Percentiles rank a stretch among this genome's conserved stretches.
phyloP scores from a whole-genome alignment of 35 echinoderm and acorn worm species.

The Patiria miniata region DNA sequence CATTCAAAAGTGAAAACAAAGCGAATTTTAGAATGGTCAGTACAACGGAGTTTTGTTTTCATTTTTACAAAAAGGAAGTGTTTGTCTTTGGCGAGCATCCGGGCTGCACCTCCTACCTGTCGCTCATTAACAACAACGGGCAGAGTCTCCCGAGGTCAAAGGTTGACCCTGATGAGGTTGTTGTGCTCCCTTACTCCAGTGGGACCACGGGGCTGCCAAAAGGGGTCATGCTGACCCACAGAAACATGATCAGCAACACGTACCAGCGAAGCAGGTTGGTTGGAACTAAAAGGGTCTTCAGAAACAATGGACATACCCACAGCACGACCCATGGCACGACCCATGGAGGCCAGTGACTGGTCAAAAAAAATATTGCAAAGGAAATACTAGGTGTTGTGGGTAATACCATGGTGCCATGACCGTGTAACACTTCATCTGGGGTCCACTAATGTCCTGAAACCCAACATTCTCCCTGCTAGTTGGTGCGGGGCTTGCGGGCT shows the following conservation, averaged over 20 bases:
- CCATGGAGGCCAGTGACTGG: too few species aligned
- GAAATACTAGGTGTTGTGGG: too few species aligned
- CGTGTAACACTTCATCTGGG: too few species aligned
- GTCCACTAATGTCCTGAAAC: too few species aligned
- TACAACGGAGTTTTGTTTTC: too few species aligned
- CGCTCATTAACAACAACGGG: constrained; percentile 47
- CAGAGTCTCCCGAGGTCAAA: constrained; percentile 19
- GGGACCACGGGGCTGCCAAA: constrained; percentile 72
- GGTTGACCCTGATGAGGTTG: constrained; percentile 36
- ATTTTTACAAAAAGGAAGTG: constrained; percentile 36
- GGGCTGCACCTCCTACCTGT: constrained; percentile 47
- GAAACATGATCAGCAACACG: constrained; percentile 41
- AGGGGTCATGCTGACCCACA: constrained; percentile 63
- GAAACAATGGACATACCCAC: not conserved
- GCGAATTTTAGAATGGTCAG: too few species aligned
- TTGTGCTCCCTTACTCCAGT: constrained; percentile 60
- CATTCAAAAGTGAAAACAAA: too few species aligned
- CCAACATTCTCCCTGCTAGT: too few species aligned
- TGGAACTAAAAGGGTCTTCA: not conserved
- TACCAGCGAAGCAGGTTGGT: constrained; percentile 26
- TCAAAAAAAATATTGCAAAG: too few species aligned
- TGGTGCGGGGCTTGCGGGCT: too few species aligned
- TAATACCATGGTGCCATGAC: too few species aligned
- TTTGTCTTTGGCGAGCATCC: constrained; percentile 63
- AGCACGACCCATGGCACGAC: too few species aligned